Evolutionary conservation across 2,113 vertebrate species (phyloP).

Genomic region (Cavia aperea): DNA sequence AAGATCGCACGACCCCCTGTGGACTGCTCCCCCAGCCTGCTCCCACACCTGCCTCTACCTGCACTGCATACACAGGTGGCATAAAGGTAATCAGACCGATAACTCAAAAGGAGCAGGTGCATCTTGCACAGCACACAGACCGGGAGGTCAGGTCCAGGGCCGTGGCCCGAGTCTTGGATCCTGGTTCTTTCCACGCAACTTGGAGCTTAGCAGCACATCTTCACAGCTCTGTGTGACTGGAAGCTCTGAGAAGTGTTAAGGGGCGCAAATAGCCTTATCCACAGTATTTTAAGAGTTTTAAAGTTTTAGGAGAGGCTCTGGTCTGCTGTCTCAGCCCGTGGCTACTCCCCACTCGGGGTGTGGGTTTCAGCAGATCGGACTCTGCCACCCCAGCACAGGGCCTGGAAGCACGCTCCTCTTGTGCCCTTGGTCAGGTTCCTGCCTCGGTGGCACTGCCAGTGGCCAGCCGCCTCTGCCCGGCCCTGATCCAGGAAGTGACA

Average conservation of each 20-base stretch:
- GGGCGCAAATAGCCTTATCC: background rate
- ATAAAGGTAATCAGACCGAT: background rate
- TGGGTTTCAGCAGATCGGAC: too few relatives aligned
- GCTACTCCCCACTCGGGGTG: too few relatives aligned
- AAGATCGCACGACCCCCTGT: background rate
- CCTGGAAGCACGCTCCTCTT: too few relatives aligned
- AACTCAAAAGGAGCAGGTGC: background rate
- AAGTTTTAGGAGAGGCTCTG: background rate
- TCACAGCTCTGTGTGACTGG: background rate
- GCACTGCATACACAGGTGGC: too few relatives aligned
- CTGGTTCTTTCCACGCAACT: background rate
- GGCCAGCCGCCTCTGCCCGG: background rate
- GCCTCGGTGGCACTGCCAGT: background rate
- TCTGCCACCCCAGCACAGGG: too few relatives aligned
- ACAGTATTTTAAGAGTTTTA: conserved; percentile 20
- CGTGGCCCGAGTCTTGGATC: background rate
- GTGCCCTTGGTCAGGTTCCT: background rate
- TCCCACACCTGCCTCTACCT: too few relatives aligned
- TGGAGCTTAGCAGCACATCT: background rate
- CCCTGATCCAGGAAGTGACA: background rate
- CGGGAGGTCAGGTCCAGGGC: background rate
- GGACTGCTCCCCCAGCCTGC: too few relatives aligned
- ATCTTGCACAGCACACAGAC: background rate
- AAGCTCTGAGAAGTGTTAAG: background rate
- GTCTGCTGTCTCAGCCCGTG: background rate